A percentile compares a stretch with the other conserved stretches of the same genome.
These are phyloP conservation scores for Diloba caeruleocephala DNA, from an alignment of 2,888 invertebrate genomes.

Conservation along the genomic window DNA sequence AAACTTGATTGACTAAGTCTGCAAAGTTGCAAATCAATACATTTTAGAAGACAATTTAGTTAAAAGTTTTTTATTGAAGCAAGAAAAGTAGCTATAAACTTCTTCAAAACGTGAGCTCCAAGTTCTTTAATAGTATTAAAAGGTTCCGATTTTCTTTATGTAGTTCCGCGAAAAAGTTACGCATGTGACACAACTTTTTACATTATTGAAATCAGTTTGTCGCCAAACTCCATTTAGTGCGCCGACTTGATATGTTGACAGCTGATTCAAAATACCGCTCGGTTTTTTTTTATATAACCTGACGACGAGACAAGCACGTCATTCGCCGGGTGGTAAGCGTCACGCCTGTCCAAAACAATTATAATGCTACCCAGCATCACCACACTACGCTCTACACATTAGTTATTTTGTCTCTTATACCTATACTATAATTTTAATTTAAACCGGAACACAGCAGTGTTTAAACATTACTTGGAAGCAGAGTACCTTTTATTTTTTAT, in stretches of 20 bases:
- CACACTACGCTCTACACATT: too few relatives aligned
- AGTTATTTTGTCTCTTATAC: too few relatives aligned
- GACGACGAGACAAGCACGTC: too few relatives aligned
- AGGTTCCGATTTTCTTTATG: conserved; percentile 2
- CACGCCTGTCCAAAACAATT: too few relatives aligned
- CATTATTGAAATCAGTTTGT: conserved; percentile 23
- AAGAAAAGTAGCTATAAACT: conserved; percentile 1
- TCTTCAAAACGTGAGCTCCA: conserved; percentile 1
- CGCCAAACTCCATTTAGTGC: conserved; percentile 14
- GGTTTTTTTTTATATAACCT: too few relatives aligned
- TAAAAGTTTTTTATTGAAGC: background rate
- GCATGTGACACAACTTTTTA: conserved; percentile 14
- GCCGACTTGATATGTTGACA: conserved; percentile 34
- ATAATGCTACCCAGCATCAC: too few relatives aligned
- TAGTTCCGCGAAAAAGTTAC: conserved; percentile 8
- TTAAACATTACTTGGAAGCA: too few relatives aligned
- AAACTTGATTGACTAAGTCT: conserved; percentile 26
- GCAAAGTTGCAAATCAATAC: conserved; percentile 34
- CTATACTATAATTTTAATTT: too few relatives aligned
- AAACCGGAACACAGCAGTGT: too few relatives aligned
- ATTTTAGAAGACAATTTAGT: conserved; percentile 19
- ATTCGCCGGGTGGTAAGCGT: too few relatives aligned
- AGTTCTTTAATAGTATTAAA: conserved; percentile 25
- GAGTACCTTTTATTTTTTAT: too few relatives aligned
- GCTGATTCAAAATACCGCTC: too few relatives aligned